Percentiles rank a stretch among this genome's conserved stretches.
These are phyloP conservation scores for Zelleria hepariella DNA, from an alignment of 2,888 invertebrate genomes.

Conservation along the genomic window DNA sequence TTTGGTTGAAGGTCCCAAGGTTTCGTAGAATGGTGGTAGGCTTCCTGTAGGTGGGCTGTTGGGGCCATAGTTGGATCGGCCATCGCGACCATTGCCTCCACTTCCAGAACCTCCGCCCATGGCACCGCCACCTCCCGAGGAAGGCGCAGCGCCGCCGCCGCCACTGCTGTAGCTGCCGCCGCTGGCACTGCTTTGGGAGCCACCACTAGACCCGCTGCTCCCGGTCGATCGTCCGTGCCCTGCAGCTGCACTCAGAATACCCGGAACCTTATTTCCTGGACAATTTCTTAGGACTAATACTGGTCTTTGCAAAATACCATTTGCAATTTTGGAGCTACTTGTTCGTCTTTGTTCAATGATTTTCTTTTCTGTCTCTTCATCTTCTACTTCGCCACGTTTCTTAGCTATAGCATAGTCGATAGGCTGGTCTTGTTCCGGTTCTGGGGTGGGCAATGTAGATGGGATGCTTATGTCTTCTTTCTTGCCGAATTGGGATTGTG, in stretches of 20 bases:
- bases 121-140: slow-evolving; percentile 73
- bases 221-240: slow-evolving; percentile 83
- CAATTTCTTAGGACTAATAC: slow-evolving; percentile 69
- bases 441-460: slow-evolving; percentile 58
- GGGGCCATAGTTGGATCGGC: slow-evolving; percentile 88
- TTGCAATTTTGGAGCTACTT: slow-evolving; percentile 77
- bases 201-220: slow-evolving; percentile 65
- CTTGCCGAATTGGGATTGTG: slow-evolving; percentile 61
- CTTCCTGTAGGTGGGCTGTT: slow-evolving; percentile 91
- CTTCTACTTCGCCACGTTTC: slow-evolving; percentile 77
- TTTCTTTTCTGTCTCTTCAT: slow-evolving; percentile 78
- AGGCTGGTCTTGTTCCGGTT: slow-evolving; percentile 87
- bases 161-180: slow-evolving; percentile 70
- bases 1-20: slow-evolving; percentile 76
- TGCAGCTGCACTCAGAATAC: slow-evolving; percentile 81
- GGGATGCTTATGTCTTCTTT: slow-evolving; percentile 70
- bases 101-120: slow-evolving; percentile 81
- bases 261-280: slow-evolving; percentile 73
- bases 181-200: slow-evolving; percentile 64
- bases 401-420: slow-evolving; percentile 92
- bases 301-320: slow-evolving; percentile 67
- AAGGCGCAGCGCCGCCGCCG: slow-evolving; percentile 69
- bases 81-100: slow-evolving; percentile 84
- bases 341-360: slow-evolving; percentile 78
- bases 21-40: slow-evolving; percentile 91